These are phyloP conservation scores for Rhagophthalmus giganteus DNA, from an alignment of 2,888 invertebrate genomes.

Conservation along the genomic window DNA sequence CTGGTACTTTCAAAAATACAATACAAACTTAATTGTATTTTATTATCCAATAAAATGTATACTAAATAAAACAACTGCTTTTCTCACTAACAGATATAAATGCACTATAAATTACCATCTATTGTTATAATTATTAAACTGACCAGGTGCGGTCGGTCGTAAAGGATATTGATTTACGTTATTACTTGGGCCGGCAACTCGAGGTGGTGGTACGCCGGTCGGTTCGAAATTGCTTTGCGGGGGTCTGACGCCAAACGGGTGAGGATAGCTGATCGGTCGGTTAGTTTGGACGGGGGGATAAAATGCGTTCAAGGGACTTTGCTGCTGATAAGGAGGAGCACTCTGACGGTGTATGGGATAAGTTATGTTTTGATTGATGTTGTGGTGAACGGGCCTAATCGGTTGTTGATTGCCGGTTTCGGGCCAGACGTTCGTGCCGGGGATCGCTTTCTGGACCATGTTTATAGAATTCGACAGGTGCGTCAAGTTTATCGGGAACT, in stretches of 20 bases:
- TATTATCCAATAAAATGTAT: neutral
- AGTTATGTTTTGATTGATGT: neutral
- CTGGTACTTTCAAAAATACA: too few species aligned
- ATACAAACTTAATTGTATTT: too few species aligned
- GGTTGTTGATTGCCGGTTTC: neutral
- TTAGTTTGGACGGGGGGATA: too few species aligned
- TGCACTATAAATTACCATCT: slow-evolving; percentile 1
- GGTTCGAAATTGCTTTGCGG: too few species aligned
- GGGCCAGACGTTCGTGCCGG: neutral
- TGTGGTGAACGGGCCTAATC: neutral
- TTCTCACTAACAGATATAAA: too few species aligned
- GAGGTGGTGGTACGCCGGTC: neutral
- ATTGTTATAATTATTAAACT: slow-evolving; percentile 1
- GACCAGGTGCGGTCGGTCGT: neutral
- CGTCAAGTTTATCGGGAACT: slow-evolving; percentile 12
- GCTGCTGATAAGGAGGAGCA: neutral
- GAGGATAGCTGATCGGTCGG: neutral
- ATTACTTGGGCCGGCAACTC: too few species aligned
- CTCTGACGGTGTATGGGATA: neutral
- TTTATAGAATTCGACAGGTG: slow-evolving; percentile 11
- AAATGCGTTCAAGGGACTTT: neutral
- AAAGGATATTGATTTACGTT: neutral
- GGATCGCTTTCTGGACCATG: slow-evolving; percentile 8
- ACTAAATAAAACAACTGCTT: too few species aligned
- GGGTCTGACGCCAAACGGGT: neutral